A percentile compares a stretch with the other conserved stretches of the same genome.
These are phyloP conservation scores for Anoplius nigerrimus DNA, from an alignment of 2,888 invertebrate species.

Conservation along the genomic window DNA sequence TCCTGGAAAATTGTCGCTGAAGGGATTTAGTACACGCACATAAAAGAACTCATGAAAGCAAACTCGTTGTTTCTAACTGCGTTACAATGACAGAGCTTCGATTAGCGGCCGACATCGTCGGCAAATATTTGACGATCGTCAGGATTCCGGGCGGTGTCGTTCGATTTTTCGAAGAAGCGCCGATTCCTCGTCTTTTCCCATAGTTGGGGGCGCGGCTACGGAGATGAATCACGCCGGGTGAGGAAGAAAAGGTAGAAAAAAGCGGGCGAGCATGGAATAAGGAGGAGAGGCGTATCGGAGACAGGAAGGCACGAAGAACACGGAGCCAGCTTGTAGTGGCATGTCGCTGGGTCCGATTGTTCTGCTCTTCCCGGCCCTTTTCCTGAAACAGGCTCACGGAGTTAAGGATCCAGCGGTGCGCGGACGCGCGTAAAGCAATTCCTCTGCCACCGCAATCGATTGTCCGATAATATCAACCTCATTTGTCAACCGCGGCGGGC, in stretches of 20 bases:
- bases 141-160: constrained; percentile 7
- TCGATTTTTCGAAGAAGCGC: constrained; percentile 10
- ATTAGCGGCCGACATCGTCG: too few species aligned
- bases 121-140: not conserved
- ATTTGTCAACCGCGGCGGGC: constrained; percentile 67
- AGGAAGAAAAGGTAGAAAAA: constrained; percentile 25
- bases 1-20: too few species aligned
- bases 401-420: constrained; percentile 60
- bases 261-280: constrained; percentile 10
- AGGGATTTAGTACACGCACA: too few species aligned
- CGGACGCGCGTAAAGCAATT: constrained; percentile 53
- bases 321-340: constrained; percentile 52
- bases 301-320: constrained; percentile 47
- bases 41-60: too few species aligned
- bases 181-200: constrained; percentile 40
- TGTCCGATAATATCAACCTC: constrained; percentile 70
- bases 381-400: constrained; percentile 48
- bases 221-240: constrained; percentile 37
- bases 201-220: constrained; percentile 34
- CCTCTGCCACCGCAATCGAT: constrained; percentile 60
- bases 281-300: constrained; percentile 35
- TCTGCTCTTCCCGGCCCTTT: constrained; percentile 44
- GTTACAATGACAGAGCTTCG: too few species aligned
- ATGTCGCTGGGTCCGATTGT: constrained; percentile 60
- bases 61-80: too few species aligned